Conservation (phyloP, 2,113 vertebrate species). For the Tretioscincus oriximinensis region DNA sequence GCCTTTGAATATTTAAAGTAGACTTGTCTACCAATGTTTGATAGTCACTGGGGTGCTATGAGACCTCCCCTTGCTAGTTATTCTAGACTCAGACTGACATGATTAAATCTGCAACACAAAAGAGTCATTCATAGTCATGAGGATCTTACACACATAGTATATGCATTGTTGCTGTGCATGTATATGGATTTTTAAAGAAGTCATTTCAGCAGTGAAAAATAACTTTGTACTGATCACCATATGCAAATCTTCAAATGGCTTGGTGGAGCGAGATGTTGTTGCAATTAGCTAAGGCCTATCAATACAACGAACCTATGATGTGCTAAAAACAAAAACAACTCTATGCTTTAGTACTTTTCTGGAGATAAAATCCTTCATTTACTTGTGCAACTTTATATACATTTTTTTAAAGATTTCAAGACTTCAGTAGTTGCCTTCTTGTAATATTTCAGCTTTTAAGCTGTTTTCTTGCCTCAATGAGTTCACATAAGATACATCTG, state of each 20-base stretch:
- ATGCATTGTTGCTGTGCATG: background rate
- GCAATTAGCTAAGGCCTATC: conserved; percentile 66
- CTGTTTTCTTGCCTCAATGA: conserved; percentile 85
- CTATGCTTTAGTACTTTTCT: conserved; percentile 64
- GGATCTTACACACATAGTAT: background rate
- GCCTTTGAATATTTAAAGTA: too few species aligned
- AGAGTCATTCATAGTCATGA: background rate
- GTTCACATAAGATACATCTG: conserved; percentile 86
- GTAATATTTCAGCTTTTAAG: conserved; percentile 83
- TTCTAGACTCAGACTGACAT: too few species aligned
- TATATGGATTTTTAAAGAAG: conserved; percentile 7
- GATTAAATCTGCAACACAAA: background rate
- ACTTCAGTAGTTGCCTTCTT: conserved; percentile 70
- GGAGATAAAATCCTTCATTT: conserved; percentile 67
- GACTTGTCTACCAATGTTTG: too few species aligned
- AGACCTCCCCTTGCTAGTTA: too few species aligned
- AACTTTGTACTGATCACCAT: conserved; percentile 44
- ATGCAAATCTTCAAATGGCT: conserved; percentile 37
- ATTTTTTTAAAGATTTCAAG: conserved; percentile 65
- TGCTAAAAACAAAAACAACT: background rate
- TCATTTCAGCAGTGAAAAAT: conserved; percentile 40
- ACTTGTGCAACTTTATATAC: conserved; percentile 64
- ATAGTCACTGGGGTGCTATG: too few species aligned
- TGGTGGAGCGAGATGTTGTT: conserved; percentile 25
- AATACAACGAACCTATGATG: conserved; percentile 48